phyloP scores from a whole-genome alignment of 2,113 vertebrate species.

The Archilochus colubris region DNA sequence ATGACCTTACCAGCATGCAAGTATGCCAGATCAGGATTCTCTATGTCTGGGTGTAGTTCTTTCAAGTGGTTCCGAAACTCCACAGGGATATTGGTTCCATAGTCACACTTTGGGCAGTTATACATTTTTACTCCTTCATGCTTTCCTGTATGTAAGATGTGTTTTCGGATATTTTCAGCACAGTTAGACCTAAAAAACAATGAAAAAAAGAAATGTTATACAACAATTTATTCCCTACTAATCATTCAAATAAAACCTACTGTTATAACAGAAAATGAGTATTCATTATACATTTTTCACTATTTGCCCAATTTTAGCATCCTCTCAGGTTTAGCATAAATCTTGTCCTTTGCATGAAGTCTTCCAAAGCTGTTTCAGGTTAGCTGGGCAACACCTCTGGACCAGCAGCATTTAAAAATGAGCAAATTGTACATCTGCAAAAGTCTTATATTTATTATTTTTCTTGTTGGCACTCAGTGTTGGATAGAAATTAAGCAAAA shows the following conservation, averaged over 20 bases:
- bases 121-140: slow-evolving; percentile 99
- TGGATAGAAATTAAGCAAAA: background rate
- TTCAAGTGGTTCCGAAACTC: slow-evolving; percentile 98
- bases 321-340: background rate
- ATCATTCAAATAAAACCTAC: background rate
- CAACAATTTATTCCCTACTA: background rate
- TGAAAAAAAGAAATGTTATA: background rate
- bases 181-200: slow-evolving; percentile 90
- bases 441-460: background rate
- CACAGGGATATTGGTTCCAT: slow-evolving; percentile 91
- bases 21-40: slow-evolving; percentile 97
- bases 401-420: background rate
- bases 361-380: background rate
- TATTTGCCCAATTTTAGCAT: background rate
- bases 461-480: background rate
- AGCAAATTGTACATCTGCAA: background rate
- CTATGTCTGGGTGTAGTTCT: slow-evolving; percentile 90
- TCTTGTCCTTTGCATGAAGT: background rate
- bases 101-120: slow-evolving; percentile 94
- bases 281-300: background rate
- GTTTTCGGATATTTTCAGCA: slow-evolving; percentile 98
- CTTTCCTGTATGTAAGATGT: slow-evolving; percentile 96
- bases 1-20: slow-evolving; percentile 89
- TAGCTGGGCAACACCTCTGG: background rate
- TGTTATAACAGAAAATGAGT: background rate